Evolutionary conservation across 2,797 vertebrate species (phyloP).

Genomic region (Onychomys torridus): DNA sequence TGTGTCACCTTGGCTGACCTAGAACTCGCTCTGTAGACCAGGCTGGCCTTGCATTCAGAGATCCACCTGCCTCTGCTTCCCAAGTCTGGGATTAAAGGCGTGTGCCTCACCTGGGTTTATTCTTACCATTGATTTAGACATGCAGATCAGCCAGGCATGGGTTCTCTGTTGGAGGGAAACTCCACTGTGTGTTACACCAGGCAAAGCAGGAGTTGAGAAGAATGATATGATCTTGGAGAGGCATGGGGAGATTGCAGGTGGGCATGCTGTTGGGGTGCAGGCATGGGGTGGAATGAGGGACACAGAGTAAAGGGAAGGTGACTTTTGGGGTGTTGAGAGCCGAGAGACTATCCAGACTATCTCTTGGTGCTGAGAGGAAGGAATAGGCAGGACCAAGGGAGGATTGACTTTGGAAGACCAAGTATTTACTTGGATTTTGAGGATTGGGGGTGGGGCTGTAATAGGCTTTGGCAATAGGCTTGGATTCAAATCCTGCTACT

Average conservation of each 20-base stretch:
- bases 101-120: background rate
- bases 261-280: background rate
- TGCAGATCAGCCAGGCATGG: background rate
- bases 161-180: background rate
- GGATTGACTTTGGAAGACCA: background rate
- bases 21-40: no score
- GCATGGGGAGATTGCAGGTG: background rate
- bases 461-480: background rate
- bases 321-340: background rate
- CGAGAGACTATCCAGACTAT: background rate
- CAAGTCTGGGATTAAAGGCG: background rate
- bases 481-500: background rate
- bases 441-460: background rate
- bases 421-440: constrained; percentile 38
- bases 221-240: background rate
- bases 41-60: background rate
- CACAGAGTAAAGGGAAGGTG: background rate
- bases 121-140: background rate
- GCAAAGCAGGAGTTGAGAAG: constrained; percentile 3
- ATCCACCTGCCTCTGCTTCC: background rate
- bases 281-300: background rate
- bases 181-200: background rate
- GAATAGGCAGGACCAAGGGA: background rate
- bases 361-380: background rate
- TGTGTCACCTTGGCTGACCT: background rate